phyloP scores from a whole-genome alignment of 2,888 invertebrate species.

The Erpobdella octoculata region DNA sequence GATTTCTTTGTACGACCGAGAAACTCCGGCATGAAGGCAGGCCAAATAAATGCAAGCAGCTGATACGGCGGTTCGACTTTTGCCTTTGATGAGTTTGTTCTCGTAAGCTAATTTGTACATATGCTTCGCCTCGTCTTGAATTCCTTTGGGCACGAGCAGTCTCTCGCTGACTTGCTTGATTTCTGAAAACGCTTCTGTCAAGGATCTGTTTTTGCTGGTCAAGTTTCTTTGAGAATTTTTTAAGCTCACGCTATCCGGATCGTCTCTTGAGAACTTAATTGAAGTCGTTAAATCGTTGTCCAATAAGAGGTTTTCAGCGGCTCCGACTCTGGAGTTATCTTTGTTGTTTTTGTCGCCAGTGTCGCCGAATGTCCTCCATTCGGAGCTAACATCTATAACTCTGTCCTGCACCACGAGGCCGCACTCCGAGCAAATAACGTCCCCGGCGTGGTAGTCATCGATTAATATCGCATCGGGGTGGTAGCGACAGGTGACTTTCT shows the following conservation, averaged over 20 bases:
- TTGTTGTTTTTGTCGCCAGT: constrained; percentile 91
- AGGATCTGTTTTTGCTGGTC: constrained; percentile 80
- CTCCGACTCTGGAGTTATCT: constrained; percentile 98
- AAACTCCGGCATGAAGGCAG: constrained; percentile 94
- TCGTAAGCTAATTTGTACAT: constrained; percentile 96
- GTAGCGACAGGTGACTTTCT: too few relatives aligned
- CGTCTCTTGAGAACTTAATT: constrained; percentile 62
- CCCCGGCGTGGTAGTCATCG: constrained; percentile 84
- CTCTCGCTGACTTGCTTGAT: constrained; percentile 96
- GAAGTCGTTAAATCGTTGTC: constrained; percentile 93
- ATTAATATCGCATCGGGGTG: constrained; percentile 95
- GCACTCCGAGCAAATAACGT: constrained; percentile 97
- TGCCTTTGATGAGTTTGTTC: constrained; percentile 85
- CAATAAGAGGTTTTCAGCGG: constrained; percentile 91
- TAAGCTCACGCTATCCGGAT: constrained; percentile 42
- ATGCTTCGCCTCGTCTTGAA: constrained; percentile 72
- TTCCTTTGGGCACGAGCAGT: constrained; percentile 81
- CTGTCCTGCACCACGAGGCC: constrained; percentile 99
- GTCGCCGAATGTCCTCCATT: constrained; percentile 98
- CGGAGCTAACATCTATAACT: constrained; percentile 98
- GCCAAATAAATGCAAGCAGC: constrained; percentile 98
- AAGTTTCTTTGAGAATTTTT: constrained; percentile 59
- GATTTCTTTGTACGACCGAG: constrained; percentile 97
- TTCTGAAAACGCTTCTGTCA: constrained; percentile 91
- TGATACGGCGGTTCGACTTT: constrained; percentile 94